Percentiles rank a stretch among this genome's conserved stretches.
Evolutionary conservation across 2,113 vertebrate genomes (phyloP).

Genomic region (Eudyptes chrysolophus): DNA sequence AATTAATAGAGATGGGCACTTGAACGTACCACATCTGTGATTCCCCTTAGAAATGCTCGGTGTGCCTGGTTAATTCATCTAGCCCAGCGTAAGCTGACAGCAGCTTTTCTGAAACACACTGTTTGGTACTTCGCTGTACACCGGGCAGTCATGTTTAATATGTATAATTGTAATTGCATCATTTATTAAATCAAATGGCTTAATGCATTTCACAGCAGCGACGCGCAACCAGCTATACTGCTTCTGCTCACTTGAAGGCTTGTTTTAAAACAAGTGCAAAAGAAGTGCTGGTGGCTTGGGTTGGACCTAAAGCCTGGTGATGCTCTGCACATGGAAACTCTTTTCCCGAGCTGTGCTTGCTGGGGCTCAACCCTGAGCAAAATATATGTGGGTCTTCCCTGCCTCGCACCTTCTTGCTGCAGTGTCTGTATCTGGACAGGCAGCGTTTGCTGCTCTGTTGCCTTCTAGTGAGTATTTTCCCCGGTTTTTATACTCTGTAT

Average conservation of each 20-base stretch:
- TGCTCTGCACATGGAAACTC: rapidly evolving
- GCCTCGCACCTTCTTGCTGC: background rate
- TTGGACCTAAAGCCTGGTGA: rapidly evolving
- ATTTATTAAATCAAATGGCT: background rate
- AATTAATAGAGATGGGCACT: background rate
- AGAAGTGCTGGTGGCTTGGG: background rate
- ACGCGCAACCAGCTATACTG: background rate
- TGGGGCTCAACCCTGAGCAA: background rate
- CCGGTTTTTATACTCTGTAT: background rate
- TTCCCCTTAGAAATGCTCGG: background rate
- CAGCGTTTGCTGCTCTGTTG: background rate
- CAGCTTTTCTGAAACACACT: background rate
- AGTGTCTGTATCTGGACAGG: background rate
- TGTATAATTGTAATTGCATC: background rate
- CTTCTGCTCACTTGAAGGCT: background rate
- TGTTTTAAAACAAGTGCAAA: background rate
- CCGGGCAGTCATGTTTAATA: background rate
- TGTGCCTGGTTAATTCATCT: background rate
- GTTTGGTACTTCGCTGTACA: background rate
- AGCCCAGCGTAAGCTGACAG: background rate
- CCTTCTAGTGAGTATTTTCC: background rate
- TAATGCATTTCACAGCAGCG: background rate
- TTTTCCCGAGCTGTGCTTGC: background rate
- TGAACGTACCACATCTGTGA: rapidly evolving
- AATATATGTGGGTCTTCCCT: rapidly evolving